A percentile compares a stretch with the other conserved stretches of the same genome.
Evolutionary conservation across 2,797 vertebrate species (phyloP).

Genomic region (Rousettus madagascariensis): DNA sequence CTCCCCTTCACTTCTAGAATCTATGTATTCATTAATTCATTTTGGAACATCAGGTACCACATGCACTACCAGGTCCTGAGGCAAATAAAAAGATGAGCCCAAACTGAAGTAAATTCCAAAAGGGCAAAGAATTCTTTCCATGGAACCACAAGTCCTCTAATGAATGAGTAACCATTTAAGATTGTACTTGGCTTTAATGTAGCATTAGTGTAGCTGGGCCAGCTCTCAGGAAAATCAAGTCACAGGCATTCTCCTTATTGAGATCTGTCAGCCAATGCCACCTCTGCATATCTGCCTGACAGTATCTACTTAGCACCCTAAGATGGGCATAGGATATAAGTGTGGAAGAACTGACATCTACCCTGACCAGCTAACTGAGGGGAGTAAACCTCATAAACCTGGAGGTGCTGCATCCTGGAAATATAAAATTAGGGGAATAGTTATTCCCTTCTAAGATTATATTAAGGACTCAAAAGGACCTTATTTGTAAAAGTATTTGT

Average conservation of each 20-base stretch:
- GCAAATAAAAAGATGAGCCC: not conserved
- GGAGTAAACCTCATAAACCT: not conserved
- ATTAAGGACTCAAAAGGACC: not conserved
- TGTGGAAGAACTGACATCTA: not conserved
- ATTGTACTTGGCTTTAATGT: not conserved
- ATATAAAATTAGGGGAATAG: not conserved
- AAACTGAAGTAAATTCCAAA: constrained; percentile 18
- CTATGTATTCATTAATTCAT: not conserved
- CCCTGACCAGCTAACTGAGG: not conserved
- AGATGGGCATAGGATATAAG: not conserved
- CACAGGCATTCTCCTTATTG: not conserved
- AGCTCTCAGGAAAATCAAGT: not conserved
- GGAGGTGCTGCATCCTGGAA: not conserved
- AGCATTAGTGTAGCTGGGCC: not conserved
- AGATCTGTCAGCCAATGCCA: not conserved
- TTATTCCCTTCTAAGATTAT: not conserved
- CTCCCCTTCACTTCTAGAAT: not conserved
- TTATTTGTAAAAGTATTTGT: constrained; percentile 43
- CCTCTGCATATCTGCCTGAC: not conserved
- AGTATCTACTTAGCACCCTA: not conserved
- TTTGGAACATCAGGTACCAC: not conserved
- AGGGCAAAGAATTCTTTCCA: not conserved
- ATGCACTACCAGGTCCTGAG: not conserved
- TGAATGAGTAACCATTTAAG: not conserved
- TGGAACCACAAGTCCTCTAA: not conserved